Evolutionary conservation across 2,888 invertebrate species (phyloP), one percentile per base, ranked within the genome.

Genomic region (Halocaridina rubra): DNA sequence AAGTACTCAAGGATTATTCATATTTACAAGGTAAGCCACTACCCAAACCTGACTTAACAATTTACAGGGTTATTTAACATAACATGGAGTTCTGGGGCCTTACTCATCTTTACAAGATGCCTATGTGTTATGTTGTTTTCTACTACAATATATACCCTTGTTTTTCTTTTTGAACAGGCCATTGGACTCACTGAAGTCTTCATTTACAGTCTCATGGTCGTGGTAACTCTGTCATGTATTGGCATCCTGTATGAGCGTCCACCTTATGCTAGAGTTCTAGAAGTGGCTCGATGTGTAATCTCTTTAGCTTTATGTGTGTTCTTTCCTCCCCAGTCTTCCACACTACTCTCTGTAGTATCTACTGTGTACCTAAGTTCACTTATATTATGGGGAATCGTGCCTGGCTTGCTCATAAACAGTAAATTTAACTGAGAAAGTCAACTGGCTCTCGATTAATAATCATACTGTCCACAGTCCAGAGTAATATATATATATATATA

Each of bases 151-250:
- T n/a, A n/a, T n/a, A n/a, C n/a, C n/a, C n/a, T n/a, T n/a, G n/a
- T n/a, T n/a, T n/a, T n/a, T n/a, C n/a, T 22, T n/a, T 16, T 24
- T 67, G 27, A 22, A 33, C 33, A 29, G 67, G 33, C 39, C 39
- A 67, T 7, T 0, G 71, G 33, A 33, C 80, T 32, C 13, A 22
- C 59, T 71, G 59, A 33, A 33, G 72, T 59, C 32, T 59, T 72
- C n/a, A 72, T 80, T 71, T 80, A 80, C 61, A 72, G 80, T 33
- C 3, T 59, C 27, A 59, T 72, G 71, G 80, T 80, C 24, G 80
- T 80, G 32, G 80, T 39, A 2, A 32, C 59, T 27, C 61, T 80
- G 22, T 57, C 72, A 1, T 57, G 72, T 19, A 80, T 72, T 4
- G 80, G 80, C 5, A 33, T 80, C 59, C 22, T 80, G 80, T 80